These are phyloP conservation scores for Sicus ferrugineus DNA, from an alignment of 2,888 invertebrate species.

Conservation along the genomic window DNA sequence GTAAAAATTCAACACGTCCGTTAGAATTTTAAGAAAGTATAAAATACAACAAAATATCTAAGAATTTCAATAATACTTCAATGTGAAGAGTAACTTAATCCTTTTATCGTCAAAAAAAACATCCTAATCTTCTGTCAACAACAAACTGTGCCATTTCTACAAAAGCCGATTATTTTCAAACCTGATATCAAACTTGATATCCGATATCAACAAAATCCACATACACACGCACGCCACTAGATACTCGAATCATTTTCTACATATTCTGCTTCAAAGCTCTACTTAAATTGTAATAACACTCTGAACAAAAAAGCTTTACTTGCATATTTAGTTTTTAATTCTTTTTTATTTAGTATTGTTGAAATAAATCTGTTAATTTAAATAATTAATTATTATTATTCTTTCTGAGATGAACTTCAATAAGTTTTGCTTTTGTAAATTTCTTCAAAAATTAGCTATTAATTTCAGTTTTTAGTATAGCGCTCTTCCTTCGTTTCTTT, in stretches of 20 bases:
- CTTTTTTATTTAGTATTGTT: neutral
- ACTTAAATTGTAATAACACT: neutral
- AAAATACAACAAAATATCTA: conserved; percentile 19
- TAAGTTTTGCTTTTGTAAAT: neutral
- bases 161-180: too few relatives aligned
- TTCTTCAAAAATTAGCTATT: neutral
- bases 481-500: neutral
- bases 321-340: neutral
- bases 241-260: conserved; percentile 16
- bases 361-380: neutral
- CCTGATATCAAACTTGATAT: neutral
- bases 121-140: neutral
- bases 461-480: neutral
- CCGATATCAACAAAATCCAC: neutral
- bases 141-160: conserved; percentile 8
- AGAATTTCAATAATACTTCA: conserved; percentile 11
- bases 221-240: neutral
- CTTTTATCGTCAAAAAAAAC: conserved; percentile 3
- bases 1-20: conserved; percentile 28
- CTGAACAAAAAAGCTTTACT: conserved; percentile 9
- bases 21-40: conserved; percentile 27
- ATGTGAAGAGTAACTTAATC: conserved; percentile 15
- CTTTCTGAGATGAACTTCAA: neutral
- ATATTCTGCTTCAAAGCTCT: conserved; percentile 9
- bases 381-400: neutral